These are phyloP conservation scores for Naso thynnoides DNA, from an alignment of 2,797 vertebrate species.

Conservation along the genomic window DNA sequence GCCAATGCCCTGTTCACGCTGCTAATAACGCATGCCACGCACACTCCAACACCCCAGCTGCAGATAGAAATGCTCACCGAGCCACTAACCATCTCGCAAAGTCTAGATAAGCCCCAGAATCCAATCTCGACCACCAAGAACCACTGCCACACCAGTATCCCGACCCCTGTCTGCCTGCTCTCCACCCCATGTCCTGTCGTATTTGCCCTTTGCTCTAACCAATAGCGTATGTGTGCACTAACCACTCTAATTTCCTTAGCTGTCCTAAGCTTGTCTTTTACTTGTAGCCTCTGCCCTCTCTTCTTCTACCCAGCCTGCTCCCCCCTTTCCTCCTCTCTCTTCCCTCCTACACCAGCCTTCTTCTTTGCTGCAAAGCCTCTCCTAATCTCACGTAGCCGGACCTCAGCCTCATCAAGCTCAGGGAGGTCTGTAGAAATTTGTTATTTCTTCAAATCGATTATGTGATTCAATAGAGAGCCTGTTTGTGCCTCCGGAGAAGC, in stretches of 20 bases:
- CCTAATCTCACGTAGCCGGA: slow-evolving; percentile 63
- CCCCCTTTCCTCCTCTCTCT: slow-evolving; percentile 35
- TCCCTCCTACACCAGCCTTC: slow-evolving; percentile 56
- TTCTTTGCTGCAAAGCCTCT: slow-evolving; percentile 65
- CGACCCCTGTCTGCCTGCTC: slow-evolving; percentile 69
- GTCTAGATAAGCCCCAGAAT: slow-evolving; percentile 41
- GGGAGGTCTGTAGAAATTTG: slow-evolving; percentile 29
- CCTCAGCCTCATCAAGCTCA: slow-evolving; percentile 44
- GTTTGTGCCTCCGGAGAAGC: slow-evolving; percentile 15
- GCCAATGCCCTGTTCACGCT: slow-evolving; percentile 57
- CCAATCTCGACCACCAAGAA: slow-evolving; percentile 41
- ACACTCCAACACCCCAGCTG: slow-evolving; percentile 35
- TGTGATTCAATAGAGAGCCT: slow-evolving; percentile 1
- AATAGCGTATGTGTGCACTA: slow-evolving; percentile 80
- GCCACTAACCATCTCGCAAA: slow-evolving; percentile 51
- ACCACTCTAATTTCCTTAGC: slow-evolving; percentile 78
- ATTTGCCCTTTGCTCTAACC: slow-evolving; percentile 76
- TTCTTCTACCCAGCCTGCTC: slow-evolving; percentile 62
- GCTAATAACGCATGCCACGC: slow-evolving; percentile 63
- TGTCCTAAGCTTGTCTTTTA: slow-evolving; percentile 77
- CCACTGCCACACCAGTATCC: slow-evolving; percentile 56
- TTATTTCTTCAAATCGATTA: slow-evolving; percentile 1
- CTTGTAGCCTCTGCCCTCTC: slow-evolving; percentile 76
- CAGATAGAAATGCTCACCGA: slow-evolving; percentile 44
- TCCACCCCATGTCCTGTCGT: slow-evolving; percentile 70